Evolutionary conservation across 1,140 invertebrate genomes (phyloP).

Genomic region (Mamestra configurata): DNA sequence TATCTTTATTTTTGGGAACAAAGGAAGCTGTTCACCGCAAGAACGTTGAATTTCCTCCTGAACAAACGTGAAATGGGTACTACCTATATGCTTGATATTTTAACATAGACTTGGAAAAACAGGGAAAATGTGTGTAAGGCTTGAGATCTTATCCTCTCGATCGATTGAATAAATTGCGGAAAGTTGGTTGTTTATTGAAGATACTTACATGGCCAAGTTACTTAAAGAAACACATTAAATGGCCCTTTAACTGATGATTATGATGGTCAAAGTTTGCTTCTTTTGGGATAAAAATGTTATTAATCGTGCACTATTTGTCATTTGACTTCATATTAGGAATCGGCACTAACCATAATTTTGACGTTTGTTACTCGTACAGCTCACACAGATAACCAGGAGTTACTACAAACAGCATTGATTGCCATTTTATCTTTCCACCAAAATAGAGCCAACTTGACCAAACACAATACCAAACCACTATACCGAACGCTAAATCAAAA

Average conservation of each 20-base stretch:
- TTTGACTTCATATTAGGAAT: not conserved
- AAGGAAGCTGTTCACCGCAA: conserved; percentile 20
- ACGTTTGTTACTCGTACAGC: not conserved
- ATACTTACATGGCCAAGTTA: conserved; percentile 1
- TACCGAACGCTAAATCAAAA: conserved; percentile 36
- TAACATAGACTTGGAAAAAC: conserved; percentile 22
- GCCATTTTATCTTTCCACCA: conserved; percentile 20
- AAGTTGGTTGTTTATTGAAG: conserved; percentile 29
- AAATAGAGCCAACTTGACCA: conserved; percentile 9
- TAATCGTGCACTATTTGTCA: not conserved
- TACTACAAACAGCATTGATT: conserved; percentile 3
- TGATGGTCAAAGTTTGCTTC: not conserved
- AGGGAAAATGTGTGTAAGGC: conserved; percentile 21
- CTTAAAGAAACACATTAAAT: conserved; percentile 21
- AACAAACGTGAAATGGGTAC: conserved; percentile 11
- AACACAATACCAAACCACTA: conserved; percentile 27
- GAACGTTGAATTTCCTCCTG: conserved; percentile 15
- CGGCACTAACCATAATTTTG: not conserved
- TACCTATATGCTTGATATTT: conserved; percentile 19
- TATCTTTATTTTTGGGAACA: conserved; percentile 45
- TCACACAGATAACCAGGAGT: not conserved
- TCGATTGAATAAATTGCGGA: conserved; percentile 40
- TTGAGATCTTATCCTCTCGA: not conserved
- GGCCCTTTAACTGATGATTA: conserved; percentile 4
- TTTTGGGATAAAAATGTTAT: not conserved